Conservation (phyloP, 2,797 vertebrate species). For the Acanthurus lineatus region DNA sequence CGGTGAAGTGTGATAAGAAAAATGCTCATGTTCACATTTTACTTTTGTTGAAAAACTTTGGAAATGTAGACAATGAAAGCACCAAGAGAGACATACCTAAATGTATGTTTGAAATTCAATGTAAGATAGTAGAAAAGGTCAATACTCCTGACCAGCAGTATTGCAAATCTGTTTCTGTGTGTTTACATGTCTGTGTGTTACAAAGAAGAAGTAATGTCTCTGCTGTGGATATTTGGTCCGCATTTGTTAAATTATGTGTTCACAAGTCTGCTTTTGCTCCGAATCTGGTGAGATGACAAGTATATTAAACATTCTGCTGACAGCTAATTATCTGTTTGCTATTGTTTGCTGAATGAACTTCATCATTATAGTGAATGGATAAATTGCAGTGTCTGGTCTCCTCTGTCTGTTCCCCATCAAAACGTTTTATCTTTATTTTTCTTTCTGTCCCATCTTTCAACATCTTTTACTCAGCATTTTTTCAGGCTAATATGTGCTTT, state of each 20-base stretch:
- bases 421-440: neutral
- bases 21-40: too few species aligned
- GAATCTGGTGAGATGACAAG: constrained; percentile 31
- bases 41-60: too few species aligned
- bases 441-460: neutral
- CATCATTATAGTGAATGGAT: constrained; percentile 35
- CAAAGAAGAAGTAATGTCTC: too few species aligned
- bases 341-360: constrained; percentile 58
- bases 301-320: constrained; percentile 41
- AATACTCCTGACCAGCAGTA: too few species aligned
- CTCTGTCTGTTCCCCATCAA: constrained; percentile 6
- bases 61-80: too few species aligned
- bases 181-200: too few species aligned
- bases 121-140: too few species aligned
- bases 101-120: too few species aligned
- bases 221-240: too few species aligned
- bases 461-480: neutral
- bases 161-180: too few species aligned
- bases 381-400: constrained; percentile 18
- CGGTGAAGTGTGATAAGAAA: too few species aligned
- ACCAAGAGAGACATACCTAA: too few species aligned
- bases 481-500: neutral
- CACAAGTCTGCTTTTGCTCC: constrained; percentile 12
- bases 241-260: constrained; percentile 18
- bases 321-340: constrained; percentile 62